Evolutionary conservation across 1,140 invertebrate genomes (phyloP).

Genomic region (Mizuhopecten yessoensis): DNA sequence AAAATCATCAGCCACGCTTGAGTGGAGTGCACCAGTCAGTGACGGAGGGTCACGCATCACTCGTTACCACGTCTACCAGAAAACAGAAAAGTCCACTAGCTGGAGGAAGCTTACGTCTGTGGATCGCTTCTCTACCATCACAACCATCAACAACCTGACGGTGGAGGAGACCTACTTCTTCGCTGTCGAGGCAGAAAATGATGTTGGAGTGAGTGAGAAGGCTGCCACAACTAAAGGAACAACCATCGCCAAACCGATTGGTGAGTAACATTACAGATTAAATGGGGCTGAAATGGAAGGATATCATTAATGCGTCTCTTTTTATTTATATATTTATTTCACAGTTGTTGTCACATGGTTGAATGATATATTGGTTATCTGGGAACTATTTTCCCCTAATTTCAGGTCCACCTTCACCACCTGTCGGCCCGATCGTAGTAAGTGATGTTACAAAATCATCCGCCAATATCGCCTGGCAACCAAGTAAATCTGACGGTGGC

Average conservation of each 20-base stretch:
- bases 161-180: conserved; percentile 96
- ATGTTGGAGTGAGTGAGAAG: conserved; percentile 88
- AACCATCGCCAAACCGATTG: conserved; percentile 74
- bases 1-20: conserved; percentile 92
- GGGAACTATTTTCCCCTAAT: conserved; percentile 43
- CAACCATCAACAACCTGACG: conserved; percentile 88
- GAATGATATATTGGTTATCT: background rate
- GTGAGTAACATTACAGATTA: conserved; percentile 61
- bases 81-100: conserved; percentile 67
- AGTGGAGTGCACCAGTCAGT: conserved; percentile 94
- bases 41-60: conserved; percentile 91
- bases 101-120: conserved; percentile 86
- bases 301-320: background rate
- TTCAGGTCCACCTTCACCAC: conserved; percentile 84
- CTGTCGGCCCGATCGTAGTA: conserved; percentile 88
- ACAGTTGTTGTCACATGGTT: background rate
- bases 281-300: background rate
- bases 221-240: conserved; percentile 93
- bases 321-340: background rate
- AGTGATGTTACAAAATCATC: conserved; percentile 84
- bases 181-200: conserved; percentile 94
- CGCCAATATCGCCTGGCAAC: conserved; percentile 94
- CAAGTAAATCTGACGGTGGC: conserved; percentile 93
- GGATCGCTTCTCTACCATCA: conserved; percentile 81
- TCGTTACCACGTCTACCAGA: conserved; percentile 91